Percentiles rank a stretch among this genome's conserved stretches.
These are phyloP conservation scores for Diaperis boleti DNA, from an alignment of 2,888 invertebrate genomes.

Conservation along the genomic window DNA sequence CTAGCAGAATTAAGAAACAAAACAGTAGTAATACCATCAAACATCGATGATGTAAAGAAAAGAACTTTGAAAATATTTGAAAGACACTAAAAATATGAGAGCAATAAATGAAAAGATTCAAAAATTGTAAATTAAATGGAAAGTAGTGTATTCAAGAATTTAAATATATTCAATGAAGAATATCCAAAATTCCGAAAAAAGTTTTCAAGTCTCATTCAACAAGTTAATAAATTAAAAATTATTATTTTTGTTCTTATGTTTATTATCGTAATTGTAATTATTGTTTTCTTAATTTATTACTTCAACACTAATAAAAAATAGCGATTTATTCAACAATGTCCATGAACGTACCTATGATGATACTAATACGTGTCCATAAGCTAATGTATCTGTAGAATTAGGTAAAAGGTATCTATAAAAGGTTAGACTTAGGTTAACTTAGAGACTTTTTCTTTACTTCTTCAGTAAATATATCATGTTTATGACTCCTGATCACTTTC, in stretches of 20 bases:
- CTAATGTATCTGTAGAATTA: conserved; percentile 43
- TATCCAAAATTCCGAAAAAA: conserved; percentile 42
- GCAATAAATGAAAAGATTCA: too few relatives aligned
- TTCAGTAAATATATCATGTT: too few relatives aligned
- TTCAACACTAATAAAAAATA: conserved; percentile 36
- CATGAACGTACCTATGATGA: conserved; percentile 31
- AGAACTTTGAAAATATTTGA: too few relatives aligned
- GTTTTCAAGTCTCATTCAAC: conserved; percentile 41
- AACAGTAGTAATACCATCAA: conserved; percentile 40
- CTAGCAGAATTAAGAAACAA: too few relatives aligned
- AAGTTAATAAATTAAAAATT: conserved; percentile 33
- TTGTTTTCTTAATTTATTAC: too few relatives aligned
- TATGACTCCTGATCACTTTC: conserved; percentile 42
- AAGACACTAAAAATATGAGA: too few relatives aligned
- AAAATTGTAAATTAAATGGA: too few relatives aligned
- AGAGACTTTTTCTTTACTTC: conserved; percentile 29
- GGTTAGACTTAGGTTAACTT: too few relatives aligned
- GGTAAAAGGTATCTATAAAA: conserved; percentile 39
- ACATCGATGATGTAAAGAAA: too few relatives aligned
- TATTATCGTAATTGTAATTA: too few relatives aligned
- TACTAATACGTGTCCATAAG: conserved; percentile 32
- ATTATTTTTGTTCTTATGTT: conserved; percentile 41
- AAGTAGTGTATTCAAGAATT: conserved; percentile 36
- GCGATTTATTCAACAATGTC: conserved; percentile 36
- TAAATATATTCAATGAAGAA: conserved; percentile 40